Percentiles rank a stretch among this genome's conserved stretches.
Conservation (phyloP, 2,888 invertebrate genomes). For the Scaptomyza parva region DNA sequence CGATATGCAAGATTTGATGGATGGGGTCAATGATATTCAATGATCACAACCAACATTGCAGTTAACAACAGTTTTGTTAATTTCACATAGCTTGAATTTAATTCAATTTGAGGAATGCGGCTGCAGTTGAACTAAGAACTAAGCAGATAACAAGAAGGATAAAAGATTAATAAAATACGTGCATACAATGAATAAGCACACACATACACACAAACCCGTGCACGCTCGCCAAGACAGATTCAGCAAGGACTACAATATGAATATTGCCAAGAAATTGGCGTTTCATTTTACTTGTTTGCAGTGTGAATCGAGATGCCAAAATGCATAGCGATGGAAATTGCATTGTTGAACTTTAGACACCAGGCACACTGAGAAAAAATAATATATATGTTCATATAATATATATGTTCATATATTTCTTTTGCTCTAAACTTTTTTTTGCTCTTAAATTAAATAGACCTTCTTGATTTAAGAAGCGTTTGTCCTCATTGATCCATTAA, state of each 20-base stretch:
- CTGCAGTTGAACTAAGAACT: constrained; percentile 5
- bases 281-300: constrained; percentile 57
- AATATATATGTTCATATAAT: too few relatives aligned
- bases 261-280: constrained; percentile 62
- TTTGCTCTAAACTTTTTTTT: too few relatives aligned
- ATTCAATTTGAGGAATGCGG: constrained; percentile 40
- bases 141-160: constrained; percentile 38
- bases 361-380: too few relatives aligned
- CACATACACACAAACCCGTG: constrained; percentile 6
- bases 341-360: constrained; percentile 47
- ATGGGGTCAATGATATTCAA: constrained; percentile 7
- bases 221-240: not conserved
- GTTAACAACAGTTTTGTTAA: constrained; percentile 65
- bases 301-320: constrained; percentile 24
- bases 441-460: too few relatives aligned
- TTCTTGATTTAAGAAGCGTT: too few relatives aligned
- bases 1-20: constrained; percentile 26
- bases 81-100: constrained; percentile 53
- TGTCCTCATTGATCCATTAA: too few relatives aligned
- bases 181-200: constrained; percentile 45
- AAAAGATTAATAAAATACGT: constrained; percentile 64
- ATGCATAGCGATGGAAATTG: constrained; percentile 62
- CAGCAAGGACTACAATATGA: constrained; percentile 58
- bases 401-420: too few relatives aligned
- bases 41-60: constrained; percentile 26